These are phyloP conservation scores for Nylanderia fulva DNA, from an alignment of 1,140 invertebrate genomes.

Conservation along the genomic window DNA sequence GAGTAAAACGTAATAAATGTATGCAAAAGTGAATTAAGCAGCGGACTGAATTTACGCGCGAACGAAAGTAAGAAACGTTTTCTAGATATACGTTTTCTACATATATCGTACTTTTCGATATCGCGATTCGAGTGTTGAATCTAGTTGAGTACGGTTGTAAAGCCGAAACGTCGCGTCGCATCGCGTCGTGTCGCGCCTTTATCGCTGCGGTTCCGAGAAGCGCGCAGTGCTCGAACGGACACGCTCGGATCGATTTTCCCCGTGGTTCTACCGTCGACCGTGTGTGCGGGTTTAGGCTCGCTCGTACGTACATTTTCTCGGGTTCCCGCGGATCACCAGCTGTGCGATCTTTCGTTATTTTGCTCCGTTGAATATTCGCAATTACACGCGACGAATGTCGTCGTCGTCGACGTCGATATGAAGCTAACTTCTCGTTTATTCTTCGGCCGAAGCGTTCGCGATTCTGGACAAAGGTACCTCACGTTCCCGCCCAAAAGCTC, in stretches of 20 bases:
- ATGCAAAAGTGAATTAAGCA: no score
- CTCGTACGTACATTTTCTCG: slow-evolving; percentile 55
- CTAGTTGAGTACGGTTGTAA: not conserved
- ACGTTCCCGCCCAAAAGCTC: slow-evolving; percentile 22
- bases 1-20: not conserved
- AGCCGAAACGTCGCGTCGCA: slow-evolving; percentile 16
- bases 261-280: slow-evolving; percentile 61
- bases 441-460: not conserved
- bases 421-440: not conserved
- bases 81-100: not conserved
- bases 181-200: slow-evolving; percentile 59
- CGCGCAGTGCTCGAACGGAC: slow-evolving; percentile 74
- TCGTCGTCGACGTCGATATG: not conserved
- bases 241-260: slow-evolving; percentile 75
- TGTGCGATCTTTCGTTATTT: slow-evolving; percentile 7
- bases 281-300: slow-evolving; percentile 40
- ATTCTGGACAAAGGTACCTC: not conserved
- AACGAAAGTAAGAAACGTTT: not conserved
- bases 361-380: not conserved
- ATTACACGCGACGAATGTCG: not conserved
- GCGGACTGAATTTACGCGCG: not conserved
- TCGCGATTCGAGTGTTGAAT: not conserved
- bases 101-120: no score
- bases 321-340: not conserved
- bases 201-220: slow-evolving; percentile 57